A percentile compares a stretch with the other conserved stretches of the same genome.
These are phyloP conservation scores for Hoplias malabaricus DNA, from an alignment of 2,113 vertebrate genomes.

Conservation along the genomic window DNA sequence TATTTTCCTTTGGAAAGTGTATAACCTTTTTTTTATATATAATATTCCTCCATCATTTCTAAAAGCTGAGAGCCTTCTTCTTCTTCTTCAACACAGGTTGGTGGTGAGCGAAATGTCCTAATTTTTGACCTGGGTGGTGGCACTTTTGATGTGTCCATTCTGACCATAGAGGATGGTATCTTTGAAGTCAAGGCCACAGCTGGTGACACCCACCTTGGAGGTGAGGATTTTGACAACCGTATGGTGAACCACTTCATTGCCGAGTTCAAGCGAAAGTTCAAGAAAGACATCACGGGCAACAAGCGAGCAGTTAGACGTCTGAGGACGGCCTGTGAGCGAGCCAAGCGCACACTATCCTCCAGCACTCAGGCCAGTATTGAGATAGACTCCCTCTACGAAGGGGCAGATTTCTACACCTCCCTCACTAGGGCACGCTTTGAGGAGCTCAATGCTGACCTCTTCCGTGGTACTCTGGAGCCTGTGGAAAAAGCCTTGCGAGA, in stretches of 20 bases:
- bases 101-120: constrained; percentile 84
- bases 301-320: constrained; percentile 86
- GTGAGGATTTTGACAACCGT: constrained; percentile 90
- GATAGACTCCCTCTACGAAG: constrained; percentile 88
- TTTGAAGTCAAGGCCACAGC: constrained; percentile 92
- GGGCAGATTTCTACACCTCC: constrained; percentile 89
- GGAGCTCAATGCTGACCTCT: constrained; percentile 88
- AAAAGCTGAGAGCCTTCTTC: not conserved
- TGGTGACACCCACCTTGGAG: constrained; percentile 88
- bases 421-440: constrained; percentile 89
- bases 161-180: constrained; percentile 92
- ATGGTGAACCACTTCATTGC: constrained; percentile 87
- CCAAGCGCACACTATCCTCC: constrained; percentile 89
- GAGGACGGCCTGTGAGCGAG: constrained; percentile 85
- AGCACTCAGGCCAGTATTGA: constrained; percentile 91
- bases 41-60: not conserved
- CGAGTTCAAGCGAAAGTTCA: constrained; percentile 90
- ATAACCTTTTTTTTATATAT: too few relatives aligned
- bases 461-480: constrained; percentile 86
- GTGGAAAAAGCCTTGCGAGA: constrained; percentile 88
- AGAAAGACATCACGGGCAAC: constrained; percentile 87
- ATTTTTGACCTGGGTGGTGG: constrained; percentile 91
- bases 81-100: constrained; percentile 70
- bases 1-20: too few relatives aligned
- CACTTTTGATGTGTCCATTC: constrained; percentile 88